phyloP scores from a whole-genome alignment of 2,113 vertebrate genomes.

The Vanacampus margaritifer region DNA sequence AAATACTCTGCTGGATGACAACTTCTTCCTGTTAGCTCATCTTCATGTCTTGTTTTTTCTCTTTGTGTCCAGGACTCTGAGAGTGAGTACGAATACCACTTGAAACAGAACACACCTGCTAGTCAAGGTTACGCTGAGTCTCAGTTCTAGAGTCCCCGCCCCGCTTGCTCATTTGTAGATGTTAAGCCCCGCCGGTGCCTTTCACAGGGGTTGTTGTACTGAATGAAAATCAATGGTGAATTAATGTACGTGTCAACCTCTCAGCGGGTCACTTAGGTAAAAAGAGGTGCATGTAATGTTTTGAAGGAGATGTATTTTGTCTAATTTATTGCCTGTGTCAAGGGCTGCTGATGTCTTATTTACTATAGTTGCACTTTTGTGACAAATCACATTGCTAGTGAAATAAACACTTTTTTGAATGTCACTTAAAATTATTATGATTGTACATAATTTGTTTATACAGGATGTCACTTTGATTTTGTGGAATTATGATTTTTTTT shows the following conservation, averaged over 20 bases:
- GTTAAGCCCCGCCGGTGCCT: neutral
- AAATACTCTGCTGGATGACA: constrained; percentile 25
- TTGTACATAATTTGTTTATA: constrained; percentile 1
- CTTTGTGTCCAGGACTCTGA: constrained; percentile 58
- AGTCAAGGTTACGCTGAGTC: constrained; percentile 54
- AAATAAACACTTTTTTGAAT: constrained; percentile 14
- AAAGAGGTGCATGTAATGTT: constrained; percentile 23
- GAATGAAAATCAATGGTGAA: constrained; percentile 14
- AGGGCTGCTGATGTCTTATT: constrained; percentile 19
- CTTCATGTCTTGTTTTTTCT: constrained; percentile 5
- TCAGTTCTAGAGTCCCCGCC: constrained; percentile 56
- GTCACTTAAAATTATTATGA: constrained; percentile 13
- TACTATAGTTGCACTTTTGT: constrained; percentile 28
- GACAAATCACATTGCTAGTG: constrained; percentile 18
- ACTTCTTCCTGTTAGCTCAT: constrained; percentile 1
- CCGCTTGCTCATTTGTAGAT: constrained; percentile 14
- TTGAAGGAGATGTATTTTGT: constrained; percentile 38
- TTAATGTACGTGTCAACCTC: neutral
- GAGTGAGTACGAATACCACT: constrained; percentile 38
- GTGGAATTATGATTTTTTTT: neutral
- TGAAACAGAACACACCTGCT: constrained; percentile 23
- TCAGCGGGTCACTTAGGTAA: neutral
- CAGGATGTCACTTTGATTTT: neutral
- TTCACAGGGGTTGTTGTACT: neutral
- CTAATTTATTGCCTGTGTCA: constrained; percentile 62